Conservation (phyloP, 2,113 vertebrate species). For the Oncorhynchus kisutch region DNA sequence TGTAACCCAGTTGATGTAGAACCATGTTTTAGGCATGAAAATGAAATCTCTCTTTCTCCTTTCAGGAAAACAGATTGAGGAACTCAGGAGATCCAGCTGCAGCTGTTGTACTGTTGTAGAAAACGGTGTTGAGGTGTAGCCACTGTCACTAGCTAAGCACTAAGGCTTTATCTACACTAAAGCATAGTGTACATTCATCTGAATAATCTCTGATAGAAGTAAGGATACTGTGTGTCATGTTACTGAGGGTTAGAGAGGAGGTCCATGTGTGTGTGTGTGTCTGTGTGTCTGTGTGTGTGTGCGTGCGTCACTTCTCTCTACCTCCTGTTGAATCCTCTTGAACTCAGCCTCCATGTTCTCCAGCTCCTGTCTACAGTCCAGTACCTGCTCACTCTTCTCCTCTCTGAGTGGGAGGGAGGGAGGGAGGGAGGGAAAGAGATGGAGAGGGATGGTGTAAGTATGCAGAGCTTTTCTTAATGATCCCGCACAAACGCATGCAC, state of each 20-base stretch:
- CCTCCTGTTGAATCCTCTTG: constrained; percentile 95
- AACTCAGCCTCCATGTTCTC: constrained; percentile 88
- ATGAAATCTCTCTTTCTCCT: no score
- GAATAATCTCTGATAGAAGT: constrained; percentile 37
- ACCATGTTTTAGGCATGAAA: background rate
- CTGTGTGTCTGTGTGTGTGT: no score
- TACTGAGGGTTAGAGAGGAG: constrained; percentile 12
- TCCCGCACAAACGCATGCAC: no score
- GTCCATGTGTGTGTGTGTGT: no score
- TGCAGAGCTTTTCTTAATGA: no score
- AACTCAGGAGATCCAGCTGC: background rate
- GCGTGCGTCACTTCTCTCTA: constrained; percentile 38
- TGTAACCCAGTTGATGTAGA: background rate
- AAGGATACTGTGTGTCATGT: constrained; percentile 21
- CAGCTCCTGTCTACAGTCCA: constrained; percentile 94
- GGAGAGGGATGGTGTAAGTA: background rate
- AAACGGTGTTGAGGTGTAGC: constrained; percentile 21
- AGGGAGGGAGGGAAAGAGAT: background rate
- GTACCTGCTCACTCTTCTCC: constrained; percentile 94
- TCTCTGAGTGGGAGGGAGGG: constrained; percentile 72
- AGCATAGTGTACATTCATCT: constrained; percentile 37
- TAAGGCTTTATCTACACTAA: constrained; percentile 30
- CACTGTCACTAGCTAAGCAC: constrained; percentile 9
- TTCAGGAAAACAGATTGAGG: background rate
- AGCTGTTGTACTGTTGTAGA: background rate